phyloP scores from a whole-genome alignment of 2,888 invertebrate species.

The Dicyrtoma fusca region DNA sequence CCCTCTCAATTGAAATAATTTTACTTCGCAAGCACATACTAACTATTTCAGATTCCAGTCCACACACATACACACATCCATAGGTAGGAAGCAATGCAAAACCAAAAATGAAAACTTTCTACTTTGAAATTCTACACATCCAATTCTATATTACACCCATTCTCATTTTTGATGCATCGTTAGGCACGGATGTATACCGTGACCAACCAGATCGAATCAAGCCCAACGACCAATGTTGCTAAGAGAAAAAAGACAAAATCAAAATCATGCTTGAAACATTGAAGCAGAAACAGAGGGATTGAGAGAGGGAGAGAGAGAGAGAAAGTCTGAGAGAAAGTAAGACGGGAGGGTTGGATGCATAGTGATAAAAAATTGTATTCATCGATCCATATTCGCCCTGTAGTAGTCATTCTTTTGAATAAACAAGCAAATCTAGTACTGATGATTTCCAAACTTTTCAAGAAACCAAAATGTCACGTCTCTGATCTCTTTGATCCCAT shows the following conservation, averaged over 20 bases:
- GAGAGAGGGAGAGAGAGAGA: neutral
- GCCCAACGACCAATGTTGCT: no score
- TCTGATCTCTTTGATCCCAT: constrained; percentile 17
- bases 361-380: no score
- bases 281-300: neutral
- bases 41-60: no score
- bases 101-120: neutral
- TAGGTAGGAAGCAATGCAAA: no score
- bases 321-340: neutral
- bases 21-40: no score
- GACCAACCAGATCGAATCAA: no score
- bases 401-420: constrained; percentile 3
- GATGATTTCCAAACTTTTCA: constrained; percentile 17
- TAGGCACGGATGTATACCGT: no score
- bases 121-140: constrained; percentile 5
- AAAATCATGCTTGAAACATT: no score
- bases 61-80: no score
- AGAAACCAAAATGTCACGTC: constrained; percentile 23
- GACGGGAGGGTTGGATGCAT: neutral
- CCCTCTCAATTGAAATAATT: no score
- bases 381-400: neutral
- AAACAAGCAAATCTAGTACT: constrained; percentile 16
- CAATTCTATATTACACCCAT: neutral
- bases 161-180: neutral
- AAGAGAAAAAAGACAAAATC: no score